These are phyloP conservation scores for Molorchus minor DNA, from an alignment of 2,888 invertebrate species.

Conservation along the genomic window DNA sequence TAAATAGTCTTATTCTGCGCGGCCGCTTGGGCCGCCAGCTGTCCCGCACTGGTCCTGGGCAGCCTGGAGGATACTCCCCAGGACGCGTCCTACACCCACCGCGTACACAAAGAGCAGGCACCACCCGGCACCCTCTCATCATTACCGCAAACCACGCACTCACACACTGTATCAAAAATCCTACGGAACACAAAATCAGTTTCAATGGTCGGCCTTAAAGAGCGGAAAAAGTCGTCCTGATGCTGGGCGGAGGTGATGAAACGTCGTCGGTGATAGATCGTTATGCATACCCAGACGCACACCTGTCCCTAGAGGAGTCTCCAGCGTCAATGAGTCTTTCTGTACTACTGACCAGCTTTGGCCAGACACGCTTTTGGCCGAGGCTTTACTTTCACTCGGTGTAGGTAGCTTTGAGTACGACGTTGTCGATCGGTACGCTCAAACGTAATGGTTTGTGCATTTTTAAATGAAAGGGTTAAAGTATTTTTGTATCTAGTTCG, in stretches of 20 bases:
- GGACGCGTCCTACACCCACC: constrained; percentile 44
- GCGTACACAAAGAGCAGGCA: constrained; percentile 53
- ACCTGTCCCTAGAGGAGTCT: constrained; percentile 51
- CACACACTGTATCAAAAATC: constrained; percentile 30
- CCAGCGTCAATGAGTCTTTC: constrained; percentile 56
- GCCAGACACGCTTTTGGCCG: constrained; percentile 50
- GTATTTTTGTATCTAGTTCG: too few relatives aligned
- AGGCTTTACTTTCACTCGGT: constrained; percentile 50
- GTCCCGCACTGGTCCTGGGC: constrained; percentile 70
- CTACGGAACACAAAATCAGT: constrained; percentile 2
- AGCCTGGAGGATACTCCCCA: constrained; percentile 63
- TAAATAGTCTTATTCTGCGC: constrained; percentile 60
- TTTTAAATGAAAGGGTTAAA: too few relatives aligned
- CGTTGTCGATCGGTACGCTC: constrained; percentile 29
- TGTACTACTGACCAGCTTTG: constrained; percentile 60
- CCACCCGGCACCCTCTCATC: constrained; percentile 57
- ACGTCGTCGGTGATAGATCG: constrained; percentile 26
- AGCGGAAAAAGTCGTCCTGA: background rate
- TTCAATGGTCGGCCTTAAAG: background rate
- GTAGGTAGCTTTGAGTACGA: constrained; percentile 36
- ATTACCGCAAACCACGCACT: constrained; percentile 21
- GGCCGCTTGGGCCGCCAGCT: constrained; percentile 62
- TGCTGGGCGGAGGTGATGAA: constrained; percentile 10
- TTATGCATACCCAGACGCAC: constrained; percentile 24
- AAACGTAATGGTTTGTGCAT: background rate